Conservation (phyloP, 2,797 vertebrate genomes). For the Enteromius viviparus region DNA sequence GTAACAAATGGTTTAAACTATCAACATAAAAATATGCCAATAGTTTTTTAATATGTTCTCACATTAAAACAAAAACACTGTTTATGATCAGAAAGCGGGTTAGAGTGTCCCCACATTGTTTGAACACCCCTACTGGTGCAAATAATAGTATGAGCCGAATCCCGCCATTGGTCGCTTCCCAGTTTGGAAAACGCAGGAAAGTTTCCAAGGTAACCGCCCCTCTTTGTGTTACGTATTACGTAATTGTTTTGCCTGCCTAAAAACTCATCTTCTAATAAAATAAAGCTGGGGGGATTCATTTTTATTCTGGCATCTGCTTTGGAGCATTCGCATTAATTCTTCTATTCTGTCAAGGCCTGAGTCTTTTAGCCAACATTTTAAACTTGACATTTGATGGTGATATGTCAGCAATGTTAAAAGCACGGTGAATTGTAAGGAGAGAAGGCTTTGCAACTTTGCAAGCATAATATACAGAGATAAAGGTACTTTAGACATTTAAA, state of each 20-base stretch:
- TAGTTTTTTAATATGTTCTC: background rate
- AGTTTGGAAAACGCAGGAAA: constrained; percentile 69
- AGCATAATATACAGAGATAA: background rate
- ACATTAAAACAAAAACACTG: background rate
- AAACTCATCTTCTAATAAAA: background rate
- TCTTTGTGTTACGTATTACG: constrained; percentile 13
- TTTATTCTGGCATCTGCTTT: background rate
- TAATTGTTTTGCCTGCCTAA: background rate
- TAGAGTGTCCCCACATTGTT: background rate
- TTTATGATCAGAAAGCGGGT: background rate
- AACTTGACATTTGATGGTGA: background rate
- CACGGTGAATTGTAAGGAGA: background rate
- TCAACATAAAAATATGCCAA: background rate
- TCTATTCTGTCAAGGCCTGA: no score
- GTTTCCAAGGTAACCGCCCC: constrained; percentile 64
- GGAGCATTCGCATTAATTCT: background rate
- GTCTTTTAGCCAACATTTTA: background rate
- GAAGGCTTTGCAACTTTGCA: background rate
- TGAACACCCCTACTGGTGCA: constrained; percentile 55
- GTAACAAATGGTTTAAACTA: background rate
- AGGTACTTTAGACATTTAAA: background rate
- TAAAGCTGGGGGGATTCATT: background rate
- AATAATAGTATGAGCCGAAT: constrained; percentile 66
- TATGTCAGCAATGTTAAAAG: background rate
- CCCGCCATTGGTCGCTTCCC: constrained; percentile 68